phyloP scores from a whole-genome alignment of 23 tunicate species.

The Aplidium turbinatum region DNA sequence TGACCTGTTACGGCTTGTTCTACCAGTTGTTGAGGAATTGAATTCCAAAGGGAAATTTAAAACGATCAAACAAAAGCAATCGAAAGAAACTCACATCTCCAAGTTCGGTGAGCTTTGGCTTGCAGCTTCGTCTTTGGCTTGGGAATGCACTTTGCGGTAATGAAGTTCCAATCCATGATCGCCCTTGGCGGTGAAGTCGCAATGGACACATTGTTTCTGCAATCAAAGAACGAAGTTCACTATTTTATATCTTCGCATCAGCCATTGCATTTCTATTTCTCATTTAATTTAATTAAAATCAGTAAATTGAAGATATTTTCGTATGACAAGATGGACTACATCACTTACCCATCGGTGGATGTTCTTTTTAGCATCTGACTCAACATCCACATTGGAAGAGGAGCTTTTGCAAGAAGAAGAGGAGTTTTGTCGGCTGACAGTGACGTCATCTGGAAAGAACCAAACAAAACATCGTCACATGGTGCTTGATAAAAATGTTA shows the following conservation, averaged over 20 bases:
- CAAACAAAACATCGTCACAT: too few species aligned
- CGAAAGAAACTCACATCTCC: constrained; percentile 40
- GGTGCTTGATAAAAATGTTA: too few species aligned
- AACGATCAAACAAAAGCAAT: background rate
- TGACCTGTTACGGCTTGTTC: too few species aligned
- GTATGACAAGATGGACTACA: too few species aligned
- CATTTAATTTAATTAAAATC: too few species aligned
- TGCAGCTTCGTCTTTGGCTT: constrained; percentile 1
- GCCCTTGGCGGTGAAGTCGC: constrained; percentile 81
- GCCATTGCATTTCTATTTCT: background rate
- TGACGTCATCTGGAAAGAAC: too few species aligned
- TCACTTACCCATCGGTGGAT: constrained; percentile 79
- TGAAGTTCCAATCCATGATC: constrained; percentile 81
- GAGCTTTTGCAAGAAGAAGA: constrained; percentile 52
- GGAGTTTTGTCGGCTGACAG: background rate
- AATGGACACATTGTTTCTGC: constrained; percentile 71
- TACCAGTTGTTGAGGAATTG: too few species aligned
- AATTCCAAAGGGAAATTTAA: too few species aligned
- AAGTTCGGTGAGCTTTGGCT: constrained; percentile 33
- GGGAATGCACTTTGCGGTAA: constrained; percentile 66
- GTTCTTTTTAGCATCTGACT: constrained; percentile 40
- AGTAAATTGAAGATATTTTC: too few species aligned
- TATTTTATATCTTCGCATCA: too few species aligned
- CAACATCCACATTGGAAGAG: constrained; percentile 17
- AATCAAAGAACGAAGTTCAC: background rate